Evolutionary conservation across 2,113 vertebrate genomes (phyloP), one percentile per base, ranked within the genome.

Genomic region (Noturus placidus): DNA sequence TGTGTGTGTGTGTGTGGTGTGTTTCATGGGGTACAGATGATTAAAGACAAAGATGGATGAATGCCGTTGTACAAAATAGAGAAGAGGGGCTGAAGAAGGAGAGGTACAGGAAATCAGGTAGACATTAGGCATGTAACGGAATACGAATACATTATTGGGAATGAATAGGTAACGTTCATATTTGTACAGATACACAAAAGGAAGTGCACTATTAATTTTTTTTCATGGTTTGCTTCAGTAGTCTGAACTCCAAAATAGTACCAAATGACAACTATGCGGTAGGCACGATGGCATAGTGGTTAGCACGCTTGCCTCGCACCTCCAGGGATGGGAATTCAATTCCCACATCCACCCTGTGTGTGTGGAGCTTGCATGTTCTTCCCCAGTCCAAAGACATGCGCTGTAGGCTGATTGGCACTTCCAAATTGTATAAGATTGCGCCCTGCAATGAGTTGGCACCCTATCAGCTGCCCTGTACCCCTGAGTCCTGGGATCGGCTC

Each of bases 1-100:
- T 50, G 72, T 33, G 80, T 77, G 85, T 63, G 79, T 27, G 82
- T 87, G 11, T 30, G 20, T 63, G 72, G 46, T 7, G 76, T 52
- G 46, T 30, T 46, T 77, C 11, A 50, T 3, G 22, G 38, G 42
- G 42, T 25, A 50, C 38, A 15, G 72, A 50, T 50, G 72, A 50
- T 27, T 50, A 50, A 50, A 46, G 38, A 42, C 33, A 38, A 11
- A 20, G 69, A 72, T 10, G 7, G 35, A 42, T 42, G 35, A 20
- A 72, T 72, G 69, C 69, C 38, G 69, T 38, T 20, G 69, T 38
- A 72, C 69, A 42, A 42, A 76, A 76, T 14, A 27, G 11, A 74
- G 70, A 5, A 33, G 2, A 70, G 20, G 42, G 72, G 22, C 38
- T 46, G 22, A 50, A 46, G 38, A 38, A 42, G 70, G 19, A 72